These are phyloP conservation scores for Cremastobaeus sp. DNA, from an alignment of 2,888 invertebrate species.

Conservation along the genomic window DNA sequence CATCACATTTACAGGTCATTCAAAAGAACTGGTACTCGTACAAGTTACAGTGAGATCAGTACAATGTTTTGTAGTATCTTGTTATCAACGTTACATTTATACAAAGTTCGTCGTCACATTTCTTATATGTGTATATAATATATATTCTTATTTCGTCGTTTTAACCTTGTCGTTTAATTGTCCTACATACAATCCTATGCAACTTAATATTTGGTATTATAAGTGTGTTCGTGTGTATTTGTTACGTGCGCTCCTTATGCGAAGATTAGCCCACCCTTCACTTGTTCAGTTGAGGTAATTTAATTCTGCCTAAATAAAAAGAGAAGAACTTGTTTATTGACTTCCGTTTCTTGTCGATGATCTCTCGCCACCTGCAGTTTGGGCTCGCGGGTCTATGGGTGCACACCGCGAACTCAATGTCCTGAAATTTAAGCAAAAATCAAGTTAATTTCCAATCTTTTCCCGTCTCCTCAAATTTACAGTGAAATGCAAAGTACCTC, in stretches of 20 bases:
- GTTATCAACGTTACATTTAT: constrained; percentile 75
- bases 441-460: constrained; percentile 3
- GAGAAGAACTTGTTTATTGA: constrained; percentile 76
- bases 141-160: constrained; percentile 14
- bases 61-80: constrained; percentile 63
- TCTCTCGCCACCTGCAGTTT: constrained; percentile 69
- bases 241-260: constrained; percentile 45
- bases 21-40: constrained; percentile 65
- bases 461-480: not conserved
- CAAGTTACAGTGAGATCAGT: constrained; percentile 74
- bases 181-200: constrained; percentile 73
- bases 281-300: constrained; percentile 76
- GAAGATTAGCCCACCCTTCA: constrained; percentile 62
- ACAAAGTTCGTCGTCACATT: constrained; percentile 73
- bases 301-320: constrained; percentile 77
- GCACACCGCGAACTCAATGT: constrained; percentile 64
- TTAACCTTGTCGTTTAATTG: constrained; percentile 10
- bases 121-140: constrained; percentile 60
- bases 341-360: constrained; percentile 75
- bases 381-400: constrained; percentile 62
- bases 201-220: constrained; percentile 76
- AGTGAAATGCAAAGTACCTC: constrained; percentile 59
- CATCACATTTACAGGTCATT: constrained; percentile 71
- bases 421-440: constrained; percentile 51
- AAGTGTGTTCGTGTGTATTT: constrained; percentile 54